Evolutionary conservation across 2,113 vertebrate species (phyloP), one percentile per base, ranked within the genome.

Genomic region (Lepisosteus oculatus): DNA sequence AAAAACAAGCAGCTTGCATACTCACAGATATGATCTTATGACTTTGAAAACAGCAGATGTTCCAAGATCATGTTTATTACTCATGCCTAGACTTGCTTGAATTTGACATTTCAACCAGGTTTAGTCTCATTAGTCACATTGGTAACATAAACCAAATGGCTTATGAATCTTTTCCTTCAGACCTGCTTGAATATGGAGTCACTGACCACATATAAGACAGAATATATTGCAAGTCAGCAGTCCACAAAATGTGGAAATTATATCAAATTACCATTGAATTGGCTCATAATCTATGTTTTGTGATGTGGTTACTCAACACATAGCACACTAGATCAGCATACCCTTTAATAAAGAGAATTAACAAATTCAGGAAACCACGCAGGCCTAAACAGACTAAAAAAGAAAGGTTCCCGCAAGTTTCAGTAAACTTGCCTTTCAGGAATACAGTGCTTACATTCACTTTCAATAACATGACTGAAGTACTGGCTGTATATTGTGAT

Each of bases 141-240:
- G 78, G 78, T 70, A 71, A 70, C 63, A 72, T 71, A 65, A 79
- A 78, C 78, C 78, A 73, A 80, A 84, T 57, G 79, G 71, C 78
- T 78, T 67, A 76, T 43, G 14, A 73, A 74, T 82, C 57, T 61
- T 73, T 55, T 69, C 68, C 62, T 43, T 43, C 43, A 68, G 71
- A 76, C 67, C 81, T 69, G 76, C 78, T 85, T 85, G 81, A 85
- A 83, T 72, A n/a, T 47, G 77, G 76, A 81, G 78, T 86, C 84
- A 85, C 73, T 71, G 84, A 87, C 86, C 87, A 85, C 89, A 88
- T 84, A 74, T 85, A 91, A 86, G 81, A 65, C 66, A 59, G 55
- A 85, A 81, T 85, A 83, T 80, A 83, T 69, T 81, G 85, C 80
- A 85, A 84, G 77, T 85, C 80, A 86, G 81, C 83, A 73, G 73